Conservation (phyloP, 2,113 vertebrate species). For the Triplophysa tibetana region DNA sequence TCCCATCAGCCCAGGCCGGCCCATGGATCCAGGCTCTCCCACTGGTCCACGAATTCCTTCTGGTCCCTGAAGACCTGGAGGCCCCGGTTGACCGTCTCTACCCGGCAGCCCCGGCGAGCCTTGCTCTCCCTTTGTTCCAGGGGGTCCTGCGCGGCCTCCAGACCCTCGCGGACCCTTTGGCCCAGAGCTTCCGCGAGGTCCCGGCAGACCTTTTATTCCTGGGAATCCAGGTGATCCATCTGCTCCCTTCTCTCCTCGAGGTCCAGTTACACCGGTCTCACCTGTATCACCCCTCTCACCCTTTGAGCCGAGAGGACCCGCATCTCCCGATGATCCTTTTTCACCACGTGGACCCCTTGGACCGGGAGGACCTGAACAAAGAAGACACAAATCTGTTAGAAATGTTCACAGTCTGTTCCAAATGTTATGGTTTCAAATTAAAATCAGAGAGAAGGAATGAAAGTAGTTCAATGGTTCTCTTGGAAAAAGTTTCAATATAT, state of each 20-base stretch:
- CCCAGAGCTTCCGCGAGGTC: slow-evolving; percentile 84
- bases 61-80: slow-evolving; percentile 83
- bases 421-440: too few relatives aligned
- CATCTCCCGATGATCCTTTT: slow-evolving; percentile 82
- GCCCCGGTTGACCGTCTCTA: slow-evolving; percentile 84
- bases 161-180: slow-evolving; percentile 92
- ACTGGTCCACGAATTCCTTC: slow-evolving; percentile 82
- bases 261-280: slow-evolving; percentile 79
- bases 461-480: too few relatives aligned
- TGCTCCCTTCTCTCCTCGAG: slow-evolving; percentile 83
- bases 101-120: slow-evolving; percentile 83
- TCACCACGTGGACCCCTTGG: slow-evolving; percentile 91
- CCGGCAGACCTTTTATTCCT: slow-evolving; percentile 86
- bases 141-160: slow-evolving; percentile 85
- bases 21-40: slow-evolving; percentile 83
- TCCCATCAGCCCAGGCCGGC: slow-evolving; percentile 81
- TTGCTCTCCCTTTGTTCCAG: slow-evolving; percentile 86
- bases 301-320: slow-evolving; percentile 84
- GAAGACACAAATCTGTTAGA: slow-evolving; percentile 29
- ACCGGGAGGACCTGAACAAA: slow-evolving; percentile 89
- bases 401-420: too few relatives aligned
- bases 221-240: slow-evolving; percentile 80
- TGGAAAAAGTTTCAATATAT: too few relatives aligned
- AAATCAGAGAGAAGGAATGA: too few relatives aligned
- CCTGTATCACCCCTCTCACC: slow-evolving; percentile 93